Percentiles rank a stretch among this genome's conserved stretches.
Evolutionary conservation across 1,140 invertebrate species (phyloP).

Genomic region (Drosophila mayri): DNA sequence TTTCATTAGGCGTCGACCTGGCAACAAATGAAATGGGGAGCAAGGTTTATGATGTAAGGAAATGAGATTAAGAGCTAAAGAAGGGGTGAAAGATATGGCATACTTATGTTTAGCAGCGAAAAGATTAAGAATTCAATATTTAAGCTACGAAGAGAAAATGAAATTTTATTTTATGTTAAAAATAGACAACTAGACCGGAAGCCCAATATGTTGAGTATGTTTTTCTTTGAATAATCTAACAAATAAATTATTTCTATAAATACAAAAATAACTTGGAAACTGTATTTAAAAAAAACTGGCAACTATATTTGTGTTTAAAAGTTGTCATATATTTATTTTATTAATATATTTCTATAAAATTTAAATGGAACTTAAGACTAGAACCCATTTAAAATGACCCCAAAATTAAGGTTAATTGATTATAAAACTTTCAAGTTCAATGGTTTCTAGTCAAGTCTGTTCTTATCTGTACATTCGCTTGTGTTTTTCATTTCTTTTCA

Average conservation of each 20-base stretch:
- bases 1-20: constrained; percentile 21
- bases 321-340: neutral
- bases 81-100: neutral
- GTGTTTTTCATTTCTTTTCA: neutral
- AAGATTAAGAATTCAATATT: neutral
- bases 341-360: neutral
- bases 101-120: neutral
- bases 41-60: constrained; percentile 29
- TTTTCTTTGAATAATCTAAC: constrained; percentile 2
- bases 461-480: constrained; percentile 11
- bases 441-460: constrained; percentile 13
- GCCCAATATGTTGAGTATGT: neutral
- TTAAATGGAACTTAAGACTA: neutral
- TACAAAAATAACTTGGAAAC: neutral
- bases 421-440: constrained; percentile 36
- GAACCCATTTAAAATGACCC: neutral
- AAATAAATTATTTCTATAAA: constrained; percentile 11
- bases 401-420: neutral
- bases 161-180: constrained; percentile 3
- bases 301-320: neutral
- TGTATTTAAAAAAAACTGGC: neutral
- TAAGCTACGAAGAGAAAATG: neutral
- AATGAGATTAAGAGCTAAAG: constrained; percentile 13
- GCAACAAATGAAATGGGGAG: constrained; percentile 28
- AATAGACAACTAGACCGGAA: constrained; percentile 20